Conservation (phyloP, 2,113 vertebrate genomes). For the Tychaedon coryphoeus region DNA sequence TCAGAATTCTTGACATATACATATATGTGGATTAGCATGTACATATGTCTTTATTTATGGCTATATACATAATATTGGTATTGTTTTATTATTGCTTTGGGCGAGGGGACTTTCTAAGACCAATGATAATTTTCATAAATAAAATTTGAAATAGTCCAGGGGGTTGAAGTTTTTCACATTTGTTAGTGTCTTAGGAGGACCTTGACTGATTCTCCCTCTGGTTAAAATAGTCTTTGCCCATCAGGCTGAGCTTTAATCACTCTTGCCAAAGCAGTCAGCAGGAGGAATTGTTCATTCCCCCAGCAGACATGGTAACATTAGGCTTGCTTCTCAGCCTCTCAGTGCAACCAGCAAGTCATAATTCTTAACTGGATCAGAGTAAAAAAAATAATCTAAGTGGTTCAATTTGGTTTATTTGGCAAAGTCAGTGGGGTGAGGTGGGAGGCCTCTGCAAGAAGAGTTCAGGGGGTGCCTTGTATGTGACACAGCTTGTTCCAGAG, state of each 20-base stretch:
- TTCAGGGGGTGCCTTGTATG: accelerated
- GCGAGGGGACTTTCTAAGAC: not conserved
- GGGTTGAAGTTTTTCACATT: not conserved
- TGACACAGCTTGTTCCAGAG: not conserved
- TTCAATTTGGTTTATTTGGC: not conserved
- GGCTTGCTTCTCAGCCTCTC: not conserved
- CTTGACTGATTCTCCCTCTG: not conserved
- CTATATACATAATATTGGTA: not conserved
- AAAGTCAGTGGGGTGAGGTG: accelerated
- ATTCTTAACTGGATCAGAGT: not conserved
- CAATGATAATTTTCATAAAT: not conserved
- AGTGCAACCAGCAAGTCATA: not conserved
- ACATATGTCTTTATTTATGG: not conserved
- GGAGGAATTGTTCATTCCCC: not conserved
- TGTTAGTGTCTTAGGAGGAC: not conserved
- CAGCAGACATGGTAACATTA: not conserved
- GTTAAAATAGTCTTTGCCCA: not conserved
- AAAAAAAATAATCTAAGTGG: not conserved
- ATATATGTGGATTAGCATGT: not conserved
- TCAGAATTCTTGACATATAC: not conserved
- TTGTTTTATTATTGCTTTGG: not conserved
- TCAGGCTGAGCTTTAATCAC: not conserved
- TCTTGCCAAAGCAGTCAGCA: not conserved
- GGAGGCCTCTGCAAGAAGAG: not conserved
- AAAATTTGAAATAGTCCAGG: not conserved